Percentiles rank a stretch among this genome's conserved stretches.
Evolutionary conservation across 1,140 invertebrate species (phyloP).

Genomic region (Lucilia cuprina): DNA sequence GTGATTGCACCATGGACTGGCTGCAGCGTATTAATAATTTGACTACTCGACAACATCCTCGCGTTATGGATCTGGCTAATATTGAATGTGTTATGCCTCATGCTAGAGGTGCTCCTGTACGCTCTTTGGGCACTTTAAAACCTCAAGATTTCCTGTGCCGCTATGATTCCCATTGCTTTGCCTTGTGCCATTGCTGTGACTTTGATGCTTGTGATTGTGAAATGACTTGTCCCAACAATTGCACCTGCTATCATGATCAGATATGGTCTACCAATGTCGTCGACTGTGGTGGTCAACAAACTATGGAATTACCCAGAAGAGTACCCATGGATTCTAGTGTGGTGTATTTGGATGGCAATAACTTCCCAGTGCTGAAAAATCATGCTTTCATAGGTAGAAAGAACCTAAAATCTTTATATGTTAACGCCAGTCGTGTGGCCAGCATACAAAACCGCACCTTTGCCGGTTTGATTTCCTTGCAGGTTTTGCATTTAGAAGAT

Average conservation of each 20-base stretch:
- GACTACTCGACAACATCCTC: constrained; percentile 81
- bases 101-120: constrained; percentile 72
- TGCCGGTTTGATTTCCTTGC: constrained; percentile 82
- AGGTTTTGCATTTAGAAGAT: constrained; percentile 84
- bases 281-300: constrained; percentile 82
- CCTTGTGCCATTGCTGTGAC: constrained; percentile 91
- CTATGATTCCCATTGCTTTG: constrained; percentile 92
- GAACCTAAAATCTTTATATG: constrained; percentile 84
- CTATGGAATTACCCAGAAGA: constrained; percentile 77
- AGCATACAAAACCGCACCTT: constrained; percentile 91
- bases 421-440: constrained; percentile 85
- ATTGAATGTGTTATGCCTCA: constrained; percentile 85
- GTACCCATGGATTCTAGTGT: constrained; percentile 95
- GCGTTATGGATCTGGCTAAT: constrained; percentile 85
- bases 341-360: constrained; percentile 89
- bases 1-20: constrained; percentile 93
- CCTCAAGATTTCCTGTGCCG: constrained; percentile 87
- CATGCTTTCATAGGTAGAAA: constrained; percentile 92
- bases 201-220: constrained; percentile 95
- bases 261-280: constrained; percentile 93
- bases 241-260: constrained; percentile 90
- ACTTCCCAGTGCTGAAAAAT: constrained; percentile 82
- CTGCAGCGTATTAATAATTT: constrained; percentile 85
- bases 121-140: constrained; percentile 72
- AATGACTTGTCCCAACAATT: constrained; percentile 91